phyloP scores from a whole-genome alignment of 2,113 vertebrate genomes.

The Clarias magur region DNA sequence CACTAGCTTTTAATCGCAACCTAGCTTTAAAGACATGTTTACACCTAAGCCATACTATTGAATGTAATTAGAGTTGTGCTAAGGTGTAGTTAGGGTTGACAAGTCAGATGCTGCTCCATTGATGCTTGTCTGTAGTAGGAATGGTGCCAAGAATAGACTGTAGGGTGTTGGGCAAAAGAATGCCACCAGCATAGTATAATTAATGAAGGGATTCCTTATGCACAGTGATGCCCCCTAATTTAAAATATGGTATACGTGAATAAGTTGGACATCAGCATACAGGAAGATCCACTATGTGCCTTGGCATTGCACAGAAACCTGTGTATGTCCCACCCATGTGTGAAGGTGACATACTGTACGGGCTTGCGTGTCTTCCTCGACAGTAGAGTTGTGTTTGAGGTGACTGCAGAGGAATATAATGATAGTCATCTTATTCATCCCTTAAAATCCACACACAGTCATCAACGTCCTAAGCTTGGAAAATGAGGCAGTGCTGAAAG shows the following conservation, averaged over 20 bases:
- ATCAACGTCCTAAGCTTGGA: background rate
- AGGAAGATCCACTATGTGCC: background rate
- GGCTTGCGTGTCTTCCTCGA: background rate
- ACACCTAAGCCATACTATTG: background rate
- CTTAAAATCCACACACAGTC: background rate
- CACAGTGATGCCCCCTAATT: background rate
- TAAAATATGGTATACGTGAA: no score
- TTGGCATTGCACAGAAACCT: background rate
- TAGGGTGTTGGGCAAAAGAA: background rate
- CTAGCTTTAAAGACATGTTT: background rate
- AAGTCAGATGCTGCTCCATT: conserved; percentile 1
- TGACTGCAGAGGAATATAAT: background rate
- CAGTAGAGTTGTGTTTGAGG: background rate
- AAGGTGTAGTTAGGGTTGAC: background rate
- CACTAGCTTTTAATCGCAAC: background rate
- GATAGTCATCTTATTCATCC: background rate
- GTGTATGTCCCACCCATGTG: background rate
- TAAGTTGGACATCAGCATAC: background rate
- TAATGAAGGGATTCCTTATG: background rate
- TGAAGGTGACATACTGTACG: background rate
- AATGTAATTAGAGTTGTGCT: conserved; percentile 3
- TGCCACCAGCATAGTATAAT: background rate
- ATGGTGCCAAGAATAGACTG: background rate
- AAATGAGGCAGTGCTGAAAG: background rate
- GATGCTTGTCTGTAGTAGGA: background rate